A percentile compares a stretch with the other conserved stretches of the same genome.
Conservation (phyloP, 2,113 vertebrate species). For the Heterocephalus glaber region DNA sequence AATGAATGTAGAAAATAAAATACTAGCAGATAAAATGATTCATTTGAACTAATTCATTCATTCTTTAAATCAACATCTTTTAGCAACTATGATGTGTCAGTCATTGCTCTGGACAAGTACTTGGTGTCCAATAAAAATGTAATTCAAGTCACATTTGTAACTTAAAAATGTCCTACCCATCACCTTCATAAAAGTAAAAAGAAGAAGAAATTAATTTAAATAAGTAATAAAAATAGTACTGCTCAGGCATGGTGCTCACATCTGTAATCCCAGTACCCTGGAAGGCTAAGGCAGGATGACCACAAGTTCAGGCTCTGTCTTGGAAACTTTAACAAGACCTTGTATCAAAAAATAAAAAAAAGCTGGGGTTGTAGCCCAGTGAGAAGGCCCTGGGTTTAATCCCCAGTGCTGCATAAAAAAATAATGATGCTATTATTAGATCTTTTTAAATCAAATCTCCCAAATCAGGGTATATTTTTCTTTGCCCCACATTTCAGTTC, state of each 20-base stretch:
- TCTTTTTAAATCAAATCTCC: not conserved
- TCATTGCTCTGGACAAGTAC: not conserved
- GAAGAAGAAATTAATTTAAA: not conserved
- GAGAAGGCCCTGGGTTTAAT: not conserved
- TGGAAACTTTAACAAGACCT: not conserved
- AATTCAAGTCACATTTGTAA: not conserved
- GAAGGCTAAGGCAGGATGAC: not conserved
- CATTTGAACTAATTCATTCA: not conserved
- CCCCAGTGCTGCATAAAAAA: not conserved
- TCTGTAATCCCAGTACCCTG: not conserved
- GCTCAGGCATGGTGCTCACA: not conserved
- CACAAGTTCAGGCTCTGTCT: not conserved
- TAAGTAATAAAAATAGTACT: not conserved
- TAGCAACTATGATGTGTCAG: not conserved
- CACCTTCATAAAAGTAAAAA: not conserved
- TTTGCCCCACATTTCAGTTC: not conserved
- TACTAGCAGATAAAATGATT: not conserved
- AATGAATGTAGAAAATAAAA: not conserved
- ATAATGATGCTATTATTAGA: not conserved
- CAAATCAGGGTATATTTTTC: not conserved
- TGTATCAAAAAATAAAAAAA: not conserved
- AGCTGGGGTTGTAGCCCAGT: not conserved
- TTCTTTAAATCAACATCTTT: not conserved
- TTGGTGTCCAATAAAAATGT: not conserved
- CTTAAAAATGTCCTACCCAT: not conserved